Percentiles rank a stretch among this genome's conserved stretches.
Evolutionary conservation across 23 tunicate species (phyloP).

Genomic region (Oikopleura dioica): DNA sequence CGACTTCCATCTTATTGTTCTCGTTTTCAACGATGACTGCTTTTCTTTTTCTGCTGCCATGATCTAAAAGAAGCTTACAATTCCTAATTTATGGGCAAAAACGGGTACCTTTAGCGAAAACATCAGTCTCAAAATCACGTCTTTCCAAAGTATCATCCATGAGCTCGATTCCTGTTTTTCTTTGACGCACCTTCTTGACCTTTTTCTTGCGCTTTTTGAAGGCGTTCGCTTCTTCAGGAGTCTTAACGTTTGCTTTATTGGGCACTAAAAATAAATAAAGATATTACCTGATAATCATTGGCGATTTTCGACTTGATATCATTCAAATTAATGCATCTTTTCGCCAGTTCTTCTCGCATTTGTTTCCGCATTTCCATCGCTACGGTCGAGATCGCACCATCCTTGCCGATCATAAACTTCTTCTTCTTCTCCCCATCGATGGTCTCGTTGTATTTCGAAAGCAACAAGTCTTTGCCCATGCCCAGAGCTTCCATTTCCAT

Average conservation of each 20-base stretch:
- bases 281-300: not conserved
- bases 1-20: too few relatives aligned
- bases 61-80: too few relatives aligned
- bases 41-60: too few relatives aligned
- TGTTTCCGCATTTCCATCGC: constrained; percentile 38
- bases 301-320: not conserved
- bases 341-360: constrained; percentile 45
- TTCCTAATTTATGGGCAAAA: too few relatives aligned
- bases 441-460: constrained; percentile 77
- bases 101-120: not conserved
- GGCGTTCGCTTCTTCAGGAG: not conserved
- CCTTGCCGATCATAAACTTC: constrained; percentile 49
- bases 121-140: not conserved
- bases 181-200: not conserved
- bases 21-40: too few relatives aligned
- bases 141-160: not conserved
- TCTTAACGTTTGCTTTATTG: not conserved
- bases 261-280: not conserved
- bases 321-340: not conserved
- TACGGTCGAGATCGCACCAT: constrained; percentile 31
- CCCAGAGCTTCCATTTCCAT: not conserved
- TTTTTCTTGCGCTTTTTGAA: not conserved
- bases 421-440: constrained; percentile 44
- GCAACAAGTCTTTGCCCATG: not conserved
- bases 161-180: not conserved